phyloP scores from a whole-genome alignment of 2,113 vertebrate species.

The Etheostoma cragini region DNA sequence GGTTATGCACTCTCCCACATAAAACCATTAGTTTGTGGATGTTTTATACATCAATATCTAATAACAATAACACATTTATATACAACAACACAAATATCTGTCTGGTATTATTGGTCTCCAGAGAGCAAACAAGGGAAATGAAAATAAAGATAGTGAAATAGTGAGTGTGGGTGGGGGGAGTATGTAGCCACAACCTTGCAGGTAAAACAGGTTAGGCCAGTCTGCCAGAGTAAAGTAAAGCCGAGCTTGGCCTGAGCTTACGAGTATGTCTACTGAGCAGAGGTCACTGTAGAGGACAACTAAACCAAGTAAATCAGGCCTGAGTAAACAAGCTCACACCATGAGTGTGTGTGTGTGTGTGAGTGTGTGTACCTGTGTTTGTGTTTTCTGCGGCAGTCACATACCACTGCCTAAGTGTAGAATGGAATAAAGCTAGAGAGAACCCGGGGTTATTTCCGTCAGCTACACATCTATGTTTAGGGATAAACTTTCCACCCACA shows the following conservation, averaged over 20 bases:
- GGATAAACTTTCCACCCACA: conserved; percentile 78
- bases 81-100: conserved; percentile 4
- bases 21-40: conserved; percentile 15
- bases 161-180: conserved; percentile 41
- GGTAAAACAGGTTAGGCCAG: conserved; percentile 77
- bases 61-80: conserved; percentile 2
- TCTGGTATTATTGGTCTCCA: not conserved
- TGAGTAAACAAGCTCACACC: conserved; percentile 65
- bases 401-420: conserved; percentile 59
- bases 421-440: conserved; percentile 59
- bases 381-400: conserved; percentile 61
- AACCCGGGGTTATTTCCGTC: conserved; percentile 61
- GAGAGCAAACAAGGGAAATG: conserved; percentile 18
- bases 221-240: conserved; percentile 55
- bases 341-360: conserved; percentile 9
- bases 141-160: conserved; percentile 35
- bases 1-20: conserved; percentile 30
- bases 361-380: conserved; percentile 26
- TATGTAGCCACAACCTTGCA: conserved; percentile 19
- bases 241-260: conserved; percentile 42
- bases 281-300: conserved; percentile 76
- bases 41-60: conserved; percentile 2
- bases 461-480: conserved; percentile 75
- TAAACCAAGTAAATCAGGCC: conserved; percentile 61
- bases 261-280: conserved; percentile 51